Base-by-base conservation (phyloP, 2,888 invertebrate genomes). In the Heliconius charithonia region DNA sequence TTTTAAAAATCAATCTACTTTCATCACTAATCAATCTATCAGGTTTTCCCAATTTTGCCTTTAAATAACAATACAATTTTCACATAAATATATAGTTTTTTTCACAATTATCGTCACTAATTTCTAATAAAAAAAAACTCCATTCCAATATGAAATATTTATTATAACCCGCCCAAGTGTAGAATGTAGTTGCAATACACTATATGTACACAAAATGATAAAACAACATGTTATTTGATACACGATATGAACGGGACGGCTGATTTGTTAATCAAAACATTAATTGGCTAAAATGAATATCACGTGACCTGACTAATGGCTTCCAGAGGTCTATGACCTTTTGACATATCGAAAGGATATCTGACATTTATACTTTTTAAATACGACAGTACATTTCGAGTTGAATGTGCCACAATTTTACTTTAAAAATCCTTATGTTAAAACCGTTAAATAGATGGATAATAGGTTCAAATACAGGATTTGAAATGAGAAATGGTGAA, bases 241-340 rank as follows among this genome's bases (percentile, higher is more conserved):
- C 69, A 80, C 79, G 79, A 82, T 79, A 81, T 81, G 80, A 82
- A 81, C 73, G 81, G 82, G 82, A 82, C 82, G 82, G 82, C 71
- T 82, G 80, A 41, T 80, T 80, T 67, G 45, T 81, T 77, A 78
- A 71, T 81, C 67, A 74, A 76, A 59, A 79, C 71, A 72, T 45
- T 73, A 72, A 77, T 77, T 81, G 71, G 78, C 78, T 77, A 78
- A 69, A 75, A 62, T 72, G 76, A 79, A 77, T 75, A 75, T 80
- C 79, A 71, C 81, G 75, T 79, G 80, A 80, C 70, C 77, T 37
- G 81, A 79, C 78, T 71, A 77, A 77, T 78, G 75, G 75, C 63
- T 63, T 62, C 27, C 29, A 62, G 41, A 71, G 72, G 71, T 77
- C 80, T 27, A 79, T 56, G 78, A 80, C 80, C 78, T 70, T 41